phyloP scores from a whole-genome alignment of 2,113 vertebrate species.

The Prionailurus viverrinus region DNA sequence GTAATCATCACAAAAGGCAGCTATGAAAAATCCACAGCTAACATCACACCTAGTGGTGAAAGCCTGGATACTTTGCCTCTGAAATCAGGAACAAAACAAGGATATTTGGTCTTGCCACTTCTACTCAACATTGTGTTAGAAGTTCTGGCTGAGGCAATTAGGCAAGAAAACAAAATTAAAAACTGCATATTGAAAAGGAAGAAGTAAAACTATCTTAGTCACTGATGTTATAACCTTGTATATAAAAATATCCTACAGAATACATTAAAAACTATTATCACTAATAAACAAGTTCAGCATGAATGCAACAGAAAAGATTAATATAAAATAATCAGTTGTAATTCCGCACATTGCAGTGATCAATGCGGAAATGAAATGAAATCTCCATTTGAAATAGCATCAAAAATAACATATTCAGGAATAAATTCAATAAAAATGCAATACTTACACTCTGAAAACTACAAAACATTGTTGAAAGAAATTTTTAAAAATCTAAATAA shows the following conservation, averaged over 20 bases:
- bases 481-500: neutral
- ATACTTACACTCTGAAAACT: neutral
- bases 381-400: neutral
- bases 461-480: neutral
- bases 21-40: neutral
- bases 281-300: neutral
- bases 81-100: neutral
- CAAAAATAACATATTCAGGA: neutral
- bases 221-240: neutral
- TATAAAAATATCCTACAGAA: neutral
- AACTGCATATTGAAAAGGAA: neutral
- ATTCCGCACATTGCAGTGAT: neutral
- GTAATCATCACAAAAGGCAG: neutral
- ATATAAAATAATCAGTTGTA: neutral
- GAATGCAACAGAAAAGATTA: neutral
- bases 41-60: neutral
- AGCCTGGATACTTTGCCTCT: neutral
- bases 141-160: neutral
- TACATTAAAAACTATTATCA: neutral
- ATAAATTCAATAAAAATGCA: neutral
- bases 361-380: neutral
- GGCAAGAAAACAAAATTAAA: neutral
- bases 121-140: neutral
- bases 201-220: neutral
- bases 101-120: neutral